Conservation (phyloP, 2,797 vertebrate species). For the Leuciscus waleckii region DNA sequence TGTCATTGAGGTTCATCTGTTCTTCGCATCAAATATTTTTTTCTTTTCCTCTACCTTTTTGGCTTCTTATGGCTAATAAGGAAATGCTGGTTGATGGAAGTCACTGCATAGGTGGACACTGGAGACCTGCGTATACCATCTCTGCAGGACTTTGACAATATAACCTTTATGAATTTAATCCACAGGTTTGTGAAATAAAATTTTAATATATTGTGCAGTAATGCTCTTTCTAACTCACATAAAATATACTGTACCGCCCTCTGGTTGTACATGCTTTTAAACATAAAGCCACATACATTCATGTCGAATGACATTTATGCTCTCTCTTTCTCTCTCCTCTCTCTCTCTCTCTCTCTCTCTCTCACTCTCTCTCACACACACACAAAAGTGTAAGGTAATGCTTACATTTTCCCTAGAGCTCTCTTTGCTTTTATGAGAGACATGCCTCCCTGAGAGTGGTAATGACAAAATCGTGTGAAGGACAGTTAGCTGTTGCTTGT, state of each 20-base stretch:
- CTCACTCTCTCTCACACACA: background rate
- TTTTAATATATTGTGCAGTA: background rate
- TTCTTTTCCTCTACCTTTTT: background rate
- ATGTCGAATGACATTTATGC: slow-evolving; percentile 3
- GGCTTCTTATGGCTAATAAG: slow-evolving; percentile 17
- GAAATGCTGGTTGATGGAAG: background rate
- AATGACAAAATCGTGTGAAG: slow-evolving; percentile 49
- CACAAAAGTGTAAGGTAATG: slow-evolving; percentile 25
- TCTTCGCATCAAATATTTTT: background rate
- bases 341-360: no score
- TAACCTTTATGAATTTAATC: slow-evolving; percentile 1
- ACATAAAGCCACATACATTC: slow-evolving; percentile 4
- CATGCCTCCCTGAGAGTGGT: slow-evolving; percentile 5
- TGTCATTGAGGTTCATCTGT: slow-evolving; percentile 11
- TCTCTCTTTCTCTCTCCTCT: no score
- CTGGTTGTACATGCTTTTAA: slow-evolving; percentile 21
- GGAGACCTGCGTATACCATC: background rate
- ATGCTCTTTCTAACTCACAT: background rate
- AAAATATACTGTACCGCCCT: background rate
- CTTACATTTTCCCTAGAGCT: background rate
- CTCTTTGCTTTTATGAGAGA: slow-evolving; percentile 26
- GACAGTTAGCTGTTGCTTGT: slow-evolving; percentile 31
- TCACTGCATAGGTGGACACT: background rate
- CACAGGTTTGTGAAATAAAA: background rate
- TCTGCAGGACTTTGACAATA: background rate